Percentiles rank a stretch among this genome's conserved stretches.
These are phyloP conservation scores for Hoplodrina ambigua DNA, from an alignment of 2,888 invertebrate species.

Conservation along the genomic window DNA sequence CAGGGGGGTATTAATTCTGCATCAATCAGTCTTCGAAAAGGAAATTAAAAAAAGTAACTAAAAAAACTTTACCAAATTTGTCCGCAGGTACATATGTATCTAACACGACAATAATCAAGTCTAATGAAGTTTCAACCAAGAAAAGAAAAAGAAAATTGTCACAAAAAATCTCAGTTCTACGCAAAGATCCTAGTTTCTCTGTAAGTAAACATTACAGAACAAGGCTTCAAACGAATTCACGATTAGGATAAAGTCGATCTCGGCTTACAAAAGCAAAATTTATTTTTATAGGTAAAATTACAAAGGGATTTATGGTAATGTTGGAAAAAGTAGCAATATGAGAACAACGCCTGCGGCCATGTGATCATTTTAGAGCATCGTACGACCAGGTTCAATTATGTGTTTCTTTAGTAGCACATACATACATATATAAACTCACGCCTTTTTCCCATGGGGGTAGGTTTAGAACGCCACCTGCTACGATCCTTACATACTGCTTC, in stretches of 20 bases:
- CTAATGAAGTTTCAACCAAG: not conserved
- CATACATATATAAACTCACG: too few species aligned
- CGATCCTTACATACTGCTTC: too few species aligned
- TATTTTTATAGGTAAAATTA: slow-evolving; percentile 37
- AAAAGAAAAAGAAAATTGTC: not conserved
- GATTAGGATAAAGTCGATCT: slow-evolving; percentile 38
- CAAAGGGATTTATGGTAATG: slow-evolving; percentile 40
- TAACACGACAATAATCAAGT: not conserved
- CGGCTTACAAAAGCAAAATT: slow-evolving; percentile 42
- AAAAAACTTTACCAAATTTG: too few species aligned
- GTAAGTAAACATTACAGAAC: slow-evolving; percentile 29
- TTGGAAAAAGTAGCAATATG: slow-evolving; percentile 4
- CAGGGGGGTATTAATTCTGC: too few species aligned
- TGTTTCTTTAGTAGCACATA: not conserved
- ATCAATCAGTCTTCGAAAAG: too few species aligned
- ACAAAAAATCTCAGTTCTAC: not conserved
- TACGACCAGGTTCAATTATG: slow-evolving; percentile 2
- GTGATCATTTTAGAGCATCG: slow-evolving; percentile 1
- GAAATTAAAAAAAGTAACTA: too few species aligned
- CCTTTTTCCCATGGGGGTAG: too few species aligned
- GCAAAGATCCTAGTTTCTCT: not conserved
- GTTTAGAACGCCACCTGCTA: too few species aligned
- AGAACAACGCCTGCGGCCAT: not conserved
- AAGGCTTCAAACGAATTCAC: slow-evolving; percentile 28
- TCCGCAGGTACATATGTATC: too few species aligned